phyloP scores from a whole-genome alignment of 1,140 invertebrate species.

The Agrypnia vestita region DNA sequence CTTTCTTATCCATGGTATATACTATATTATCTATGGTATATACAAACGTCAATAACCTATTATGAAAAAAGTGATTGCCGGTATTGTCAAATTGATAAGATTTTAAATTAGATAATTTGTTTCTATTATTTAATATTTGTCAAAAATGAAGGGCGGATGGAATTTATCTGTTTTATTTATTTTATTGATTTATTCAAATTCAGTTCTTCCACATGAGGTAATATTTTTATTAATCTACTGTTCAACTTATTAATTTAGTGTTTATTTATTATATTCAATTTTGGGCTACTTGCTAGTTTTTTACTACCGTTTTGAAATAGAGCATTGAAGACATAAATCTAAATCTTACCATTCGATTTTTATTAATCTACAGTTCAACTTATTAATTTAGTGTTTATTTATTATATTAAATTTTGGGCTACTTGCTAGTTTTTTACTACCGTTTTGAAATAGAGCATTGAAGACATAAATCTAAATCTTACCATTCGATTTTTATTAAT shows the following conservation, averaged over 20 bases:
- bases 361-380: background rate
- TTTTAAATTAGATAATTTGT: background rate
- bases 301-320: constrained; percentile 42
- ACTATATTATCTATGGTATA: too few species aligned
- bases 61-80: constrained; percentile 4
- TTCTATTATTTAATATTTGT: constrained; percentile 1
- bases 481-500: background rate
- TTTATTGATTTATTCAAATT: constrained; percentile 5
- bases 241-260: background rate
- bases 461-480: too few species aligned
- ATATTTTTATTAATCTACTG: background rate
- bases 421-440: constrained; percentile 56
- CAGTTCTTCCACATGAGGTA: constrained; percentile 31
- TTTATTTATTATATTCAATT: constrained; percentile 62
- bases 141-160: background rate
- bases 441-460: background rate
- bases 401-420: too few species aligned
- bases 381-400: constrained; percentile 50
- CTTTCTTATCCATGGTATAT: background rate
- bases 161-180: background rate
- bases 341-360: background rate
- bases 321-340: too few species aligned
- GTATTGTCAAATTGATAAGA: background rate
- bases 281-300: constrained; percentile 48
- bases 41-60: constrained; percentile 15